phyloP scores from a whole-genome alignment of 2,113 vertebrate genomes.

The Lutjanus erythropterus region DNA sequence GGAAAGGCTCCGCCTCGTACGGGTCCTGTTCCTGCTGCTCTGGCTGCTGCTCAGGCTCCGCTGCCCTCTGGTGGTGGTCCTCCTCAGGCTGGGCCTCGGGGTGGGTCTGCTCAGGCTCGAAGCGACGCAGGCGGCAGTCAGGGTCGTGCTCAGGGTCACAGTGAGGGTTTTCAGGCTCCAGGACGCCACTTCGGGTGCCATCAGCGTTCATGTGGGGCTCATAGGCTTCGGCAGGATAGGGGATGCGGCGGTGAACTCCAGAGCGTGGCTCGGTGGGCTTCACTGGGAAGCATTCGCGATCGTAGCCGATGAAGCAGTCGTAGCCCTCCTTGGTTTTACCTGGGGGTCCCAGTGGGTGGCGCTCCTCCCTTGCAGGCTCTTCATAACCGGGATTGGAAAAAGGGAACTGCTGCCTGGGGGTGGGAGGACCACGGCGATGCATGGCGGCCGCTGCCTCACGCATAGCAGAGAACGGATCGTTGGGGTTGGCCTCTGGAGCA shows the following conservation, averaged over 20 bases:
- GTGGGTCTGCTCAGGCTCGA: slow-evolving; percentile 55
- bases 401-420: slow-evolving; percentile 61
- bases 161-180: slow-evolving; percentile 82
- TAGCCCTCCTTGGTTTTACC: slow-evolving; percentile 88
- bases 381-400: slow-evolving; percentile 55
- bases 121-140: slow-evolving; percentile 84
- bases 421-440: slow-evolving; percentile 48
- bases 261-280: slow-evolving; percentile 63
- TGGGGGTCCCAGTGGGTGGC: slow-evolving; percentile 79
- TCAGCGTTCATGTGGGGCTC: slow-evolving; percentile 82
- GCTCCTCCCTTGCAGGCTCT: slow-evolving; percentile 72
- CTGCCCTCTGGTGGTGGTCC: slow-evolving; percentile 58
- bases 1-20: slow-evolving; percentile 80
- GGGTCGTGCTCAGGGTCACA: slow-evolving; percentile 86
- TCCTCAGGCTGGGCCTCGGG: slow-evolving; percentile 53
- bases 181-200: slow-evolving; percentile 74
- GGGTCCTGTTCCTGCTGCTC: slow-evolving; percentile 74
- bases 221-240: slow-evolving; percentile 70
- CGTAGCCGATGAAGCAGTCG: slow-evolving; percentile 86
- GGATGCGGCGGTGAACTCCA: slow-evolving; percentile 58
- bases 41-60: slow-evolving; percentile 57
- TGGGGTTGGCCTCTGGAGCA: slow-evolving; percentile 63
- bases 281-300: slow-evolving; percentile 82
- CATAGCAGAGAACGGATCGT: slow-evolving; percentile 67
- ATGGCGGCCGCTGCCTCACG: slow-evolving; percentile 56